Percentiles rank a stretch among this genome's conserved stretches.
These are phyloP conservation scores for Laticauda colubrina DNA, from an alignment of 2,113 vertebrate species.

Conservation along the genomic window DNA sequence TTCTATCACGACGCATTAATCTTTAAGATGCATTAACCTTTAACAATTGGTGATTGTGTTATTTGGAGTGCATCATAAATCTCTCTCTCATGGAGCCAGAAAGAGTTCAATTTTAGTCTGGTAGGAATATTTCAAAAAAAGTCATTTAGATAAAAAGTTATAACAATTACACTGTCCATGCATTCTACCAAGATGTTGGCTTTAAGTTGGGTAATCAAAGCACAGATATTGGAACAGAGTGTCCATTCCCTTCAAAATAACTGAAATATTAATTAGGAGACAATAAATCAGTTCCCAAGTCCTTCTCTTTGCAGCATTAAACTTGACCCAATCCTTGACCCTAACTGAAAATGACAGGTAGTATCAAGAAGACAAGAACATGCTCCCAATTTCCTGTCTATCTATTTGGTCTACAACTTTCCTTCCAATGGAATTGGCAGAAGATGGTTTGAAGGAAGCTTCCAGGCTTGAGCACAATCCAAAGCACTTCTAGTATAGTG, in stretches of 20 bases:
- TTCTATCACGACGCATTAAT: background rate
- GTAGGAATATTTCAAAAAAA: background rate
- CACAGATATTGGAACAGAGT: background rate
- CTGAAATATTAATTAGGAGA: background rate
- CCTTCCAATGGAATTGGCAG: background rate
- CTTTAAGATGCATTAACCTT: background rate
- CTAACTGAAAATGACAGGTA: background rate
- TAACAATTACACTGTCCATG: background rate
- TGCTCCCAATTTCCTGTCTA: background rate
- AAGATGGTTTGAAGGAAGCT: background rate
- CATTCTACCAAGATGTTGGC: background rate
- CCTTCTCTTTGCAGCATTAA: background rate
- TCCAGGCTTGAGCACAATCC: background rate
- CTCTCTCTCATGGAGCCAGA: background rate
- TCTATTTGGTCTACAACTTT: background rate
- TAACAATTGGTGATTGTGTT: background rate
- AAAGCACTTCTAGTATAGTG: background rate
- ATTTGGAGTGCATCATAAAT: background rate
- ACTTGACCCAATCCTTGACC: background rate
- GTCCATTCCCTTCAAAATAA: background rate
- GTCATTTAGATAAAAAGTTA: background rate
- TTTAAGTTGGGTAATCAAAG: background rate
- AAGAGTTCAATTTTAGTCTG: conserved; percentile 15
- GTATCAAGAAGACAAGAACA: background rate
- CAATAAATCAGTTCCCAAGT: background rate